A percentile compares a stretch with the other conserved stretches of the same genome.
Evolutionary conservation across 2,113 vertebrate species (phyloP).

Genomic region (Asarcornis scutulata): DNA sequence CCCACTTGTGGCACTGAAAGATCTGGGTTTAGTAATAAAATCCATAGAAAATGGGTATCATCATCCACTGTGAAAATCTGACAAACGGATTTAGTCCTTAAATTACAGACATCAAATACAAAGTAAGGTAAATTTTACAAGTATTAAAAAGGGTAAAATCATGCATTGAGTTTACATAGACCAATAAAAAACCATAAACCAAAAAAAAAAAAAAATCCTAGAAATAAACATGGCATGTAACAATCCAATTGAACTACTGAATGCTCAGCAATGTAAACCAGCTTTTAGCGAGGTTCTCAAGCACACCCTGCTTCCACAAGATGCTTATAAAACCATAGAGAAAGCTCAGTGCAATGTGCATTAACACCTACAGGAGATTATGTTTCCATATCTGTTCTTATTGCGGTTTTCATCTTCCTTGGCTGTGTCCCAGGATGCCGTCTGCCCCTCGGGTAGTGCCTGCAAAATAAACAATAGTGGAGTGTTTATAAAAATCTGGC

Average conservation of each 20-base stretch:
- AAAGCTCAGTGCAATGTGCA: conserved; percentile 28
- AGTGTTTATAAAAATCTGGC: background rate
- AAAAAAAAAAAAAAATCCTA: background rate
- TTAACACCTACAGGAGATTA: conserved; percentile 96
- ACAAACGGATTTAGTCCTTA: background rate
- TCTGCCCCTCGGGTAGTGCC: conserved; percentile 95
- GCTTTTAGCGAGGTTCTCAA: background rate
- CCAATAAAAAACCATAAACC: background rate
- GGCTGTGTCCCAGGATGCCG: conserved; percentile 95
- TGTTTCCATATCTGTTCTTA: conserved; percentile 98
- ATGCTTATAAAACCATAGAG: background rate
- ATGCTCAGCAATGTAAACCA: background rate
- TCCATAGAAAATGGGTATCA: background rate
- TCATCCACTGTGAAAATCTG: background rate
- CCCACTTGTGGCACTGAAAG: background rate
- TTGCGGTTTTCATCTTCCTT: conserved; percentile 98
- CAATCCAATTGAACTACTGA: background rate
- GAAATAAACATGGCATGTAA: background rate
- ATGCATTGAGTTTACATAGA: background rate
- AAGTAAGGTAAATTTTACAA: background rate
- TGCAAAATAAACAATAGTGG: conserved; percentile 68
- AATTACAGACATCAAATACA: background rate
- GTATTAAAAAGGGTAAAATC: background rate
- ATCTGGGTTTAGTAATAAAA: background rate
- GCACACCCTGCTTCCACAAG: background rate